Conservation (phyloP, 2,888 invertebrate species). For the Nipponacmea schrenckii region DNA sequence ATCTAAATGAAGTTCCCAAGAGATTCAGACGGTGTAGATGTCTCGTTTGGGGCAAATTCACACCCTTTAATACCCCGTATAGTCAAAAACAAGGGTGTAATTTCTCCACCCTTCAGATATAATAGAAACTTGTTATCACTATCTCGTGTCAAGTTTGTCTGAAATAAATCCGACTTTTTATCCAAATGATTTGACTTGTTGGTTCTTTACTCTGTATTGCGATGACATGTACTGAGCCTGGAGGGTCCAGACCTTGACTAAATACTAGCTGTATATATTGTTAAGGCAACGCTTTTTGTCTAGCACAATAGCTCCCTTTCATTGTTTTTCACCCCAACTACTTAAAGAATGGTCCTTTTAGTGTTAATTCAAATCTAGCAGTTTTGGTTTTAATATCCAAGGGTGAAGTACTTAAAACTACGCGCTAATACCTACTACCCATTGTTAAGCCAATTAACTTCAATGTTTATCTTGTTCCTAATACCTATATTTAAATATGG, state of each 20-base stretch:
- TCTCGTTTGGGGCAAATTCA: too few relatives aligned
- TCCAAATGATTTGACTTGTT: neutral
- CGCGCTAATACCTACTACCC: neutral
- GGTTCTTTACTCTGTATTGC: neutral
- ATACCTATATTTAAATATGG: neutral
- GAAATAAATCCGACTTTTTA: neutral
- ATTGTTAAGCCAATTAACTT: neutral
- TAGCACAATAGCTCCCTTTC: neutral
- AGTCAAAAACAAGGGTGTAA: too few relatives aligned
- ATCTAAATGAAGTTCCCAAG: too few relatives aligned
- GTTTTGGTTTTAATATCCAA: neutral
- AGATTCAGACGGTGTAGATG: too few relatives aligned
- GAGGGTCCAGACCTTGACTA: neutral
- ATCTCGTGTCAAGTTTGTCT: neutral
- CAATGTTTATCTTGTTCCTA: conserved; percentile 4
- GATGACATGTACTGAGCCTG: neutral
- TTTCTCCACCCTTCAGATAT: neutral
- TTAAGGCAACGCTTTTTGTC: neutral
- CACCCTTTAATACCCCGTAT: too few relatives aligned
- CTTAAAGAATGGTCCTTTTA: neutral
- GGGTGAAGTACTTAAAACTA: neutral
- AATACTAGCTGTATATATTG: neutral
- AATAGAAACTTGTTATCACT: neutral
- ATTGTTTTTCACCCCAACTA: neutral
- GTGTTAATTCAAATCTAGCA: conserved; percentile 1